Percentiles rank a stretch among this genome's conserved stretches.
These are phyloP conservation scores for Cydia fagiglandana DNA, from an alignment of 1,140 invertebrate species.

Conservation along the genomic window DNA sequence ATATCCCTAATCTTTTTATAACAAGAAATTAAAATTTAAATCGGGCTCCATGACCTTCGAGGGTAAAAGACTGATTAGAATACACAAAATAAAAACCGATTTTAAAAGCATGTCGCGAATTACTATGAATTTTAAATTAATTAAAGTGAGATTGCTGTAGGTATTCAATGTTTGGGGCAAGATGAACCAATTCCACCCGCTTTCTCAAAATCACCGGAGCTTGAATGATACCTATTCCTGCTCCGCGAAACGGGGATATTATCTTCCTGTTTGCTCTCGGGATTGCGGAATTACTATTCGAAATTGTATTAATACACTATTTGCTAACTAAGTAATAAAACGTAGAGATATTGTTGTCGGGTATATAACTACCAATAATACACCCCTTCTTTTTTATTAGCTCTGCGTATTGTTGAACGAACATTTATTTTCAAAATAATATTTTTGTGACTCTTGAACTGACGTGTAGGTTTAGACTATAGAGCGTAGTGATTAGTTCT, in stretches of 20 bases:
- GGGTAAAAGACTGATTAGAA: no score
- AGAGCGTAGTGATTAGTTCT: neutral
- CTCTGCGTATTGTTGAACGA: no score
- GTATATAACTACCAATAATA: neutral
- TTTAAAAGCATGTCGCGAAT: no score
- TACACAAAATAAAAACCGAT: no score
- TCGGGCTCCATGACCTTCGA: no score
- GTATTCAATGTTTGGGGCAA: neutral
- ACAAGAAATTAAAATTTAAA: no score
- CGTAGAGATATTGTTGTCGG: neutral
- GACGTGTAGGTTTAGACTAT: no score
- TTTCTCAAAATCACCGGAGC: slow-evolving; percentile 45
- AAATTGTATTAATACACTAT: slow-evolving; percentile 2
- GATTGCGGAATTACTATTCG: slow-evolving; percentile 45
- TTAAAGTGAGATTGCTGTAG: neutral
- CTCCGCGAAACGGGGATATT: slow-evolving; percentile 12
- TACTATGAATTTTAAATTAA: no score
- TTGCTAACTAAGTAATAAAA: neutral
- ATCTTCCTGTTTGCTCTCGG: slow-evolving; percentile 37
- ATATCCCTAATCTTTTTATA: no score
- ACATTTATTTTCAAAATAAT: no score
- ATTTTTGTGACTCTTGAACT: no score
- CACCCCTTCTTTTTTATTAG: neutral
- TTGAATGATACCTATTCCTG: slow-evolving; percentile 37
- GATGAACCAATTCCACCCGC: slow-evolving; percentile 28